Evolutionary conservation across 2,113 vertebrate species (phyloP), one percentile per base, ranked within the genome.

Genomic region (Grammomys dolichurus): DNA sequence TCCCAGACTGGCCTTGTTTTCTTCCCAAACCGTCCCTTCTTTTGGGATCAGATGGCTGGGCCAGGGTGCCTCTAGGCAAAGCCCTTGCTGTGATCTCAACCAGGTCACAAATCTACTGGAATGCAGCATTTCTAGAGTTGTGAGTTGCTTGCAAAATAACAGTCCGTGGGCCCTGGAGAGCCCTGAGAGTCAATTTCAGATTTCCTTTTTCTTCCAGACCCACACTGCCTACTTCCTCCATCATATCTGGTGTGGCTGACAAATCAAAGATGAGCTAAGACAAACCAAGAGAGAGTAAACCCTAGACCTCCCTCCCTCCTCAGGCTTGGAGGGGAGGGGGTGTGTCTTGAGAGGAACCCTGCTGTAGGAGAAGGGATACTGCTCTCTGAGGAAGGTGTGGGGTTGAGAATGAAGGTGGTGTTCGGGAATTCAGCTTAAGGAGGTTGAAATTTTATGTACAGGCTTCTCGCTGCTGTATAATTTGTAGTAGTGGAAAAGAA

Each of bases 341-440:
- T 20, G 7, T 33, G 40, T 48, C 85, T 63, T 26, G 24, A 81
- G 22, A 86, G 51, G 7, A 82, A 10, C 5, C 24, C n/a, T n/a
- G 20, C n/a, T 11, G 31, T 26, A 60, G 36, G 33, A 24, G n/a
- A 85, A 87, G 28, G 46, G 22, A 22, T 36, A 28, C 77, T 31
- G 11, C 40, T 63, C 88, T 91, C 78, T 58, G 31, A 88, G 90
- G 63, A n/a, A 48, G 69, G 6, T 89, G 12, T 70, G 43, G 58
- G 73, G 77, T 36, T 7, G 67, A 58, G 31, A 94, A 43, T 28
- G 75, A 92, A 82, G 70, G 77, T 51, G 40, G 56, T 67, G 80
- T 80, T 95, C 24, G 40, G 93, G 72, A 84, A 78, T 78, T 82
- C 46, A 78, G 78, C 91, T 77, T 72, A 69, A 60, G 24, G 69